Percentiles rank a stretch among this genome's conserved stretches.
phyloP scores from a whole-genome alignment of 2,797 vertebrate species.

The Anguilla obscura region DNA sequence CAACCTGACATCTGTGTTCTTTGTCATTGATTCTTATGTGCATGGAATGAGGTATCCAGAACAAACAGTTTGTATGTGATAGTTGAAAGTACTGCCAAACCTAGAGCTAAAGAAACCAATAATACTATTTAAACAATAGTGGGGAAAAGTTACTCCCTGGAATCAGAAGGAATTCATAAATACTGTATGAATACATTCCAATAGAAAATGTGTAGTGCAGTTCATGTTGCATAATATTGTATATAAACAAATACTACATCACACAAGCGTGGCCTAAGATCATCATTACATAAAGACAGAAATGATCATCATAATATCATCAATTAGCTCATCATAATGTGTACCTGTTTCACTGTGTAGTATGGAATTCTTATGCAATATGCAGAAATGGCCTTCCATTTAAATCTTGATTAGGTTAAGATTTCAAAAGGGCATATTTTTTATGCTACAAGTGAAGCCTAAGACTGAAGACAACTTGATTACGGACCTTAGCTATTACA shows the following conservation, averaged over 20 bases:
- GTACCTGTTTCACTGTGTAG: neutral
- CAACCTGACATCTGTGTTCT: constrained; percentile 3
- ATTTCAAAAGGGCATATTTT: neutral
- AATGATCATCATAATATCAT: too few species aligned
- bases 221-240: neutral
- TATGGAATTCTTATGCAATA: neutral
- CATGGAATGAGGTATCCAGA: neutral
- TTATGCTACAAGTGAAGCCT: neutral
- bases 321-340: neutral
- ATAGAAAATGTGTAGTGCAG: neutral
- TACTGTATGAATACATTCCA: neutral
- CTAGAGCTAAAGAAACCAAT: neutral
- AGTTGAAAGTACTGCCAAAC: neutral
- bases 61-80: neutral
- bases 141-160: neutral
- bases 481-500: neutral
- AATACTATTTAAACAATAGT: neutral
- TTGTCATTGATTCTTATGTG: neutral
- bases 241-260: neutral
- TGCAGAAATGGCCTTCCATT: neutral
- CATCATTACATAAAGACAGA: too few species aligned
- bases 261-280: neutral
- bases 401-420: neutral
- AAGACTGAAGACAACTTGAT: neutral
- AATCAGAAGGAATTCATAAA: neutral